Evolutionary conservation across 2,888 invertebrate species (phyloP).

Genomic region (Drosophila siamana): DNA sequence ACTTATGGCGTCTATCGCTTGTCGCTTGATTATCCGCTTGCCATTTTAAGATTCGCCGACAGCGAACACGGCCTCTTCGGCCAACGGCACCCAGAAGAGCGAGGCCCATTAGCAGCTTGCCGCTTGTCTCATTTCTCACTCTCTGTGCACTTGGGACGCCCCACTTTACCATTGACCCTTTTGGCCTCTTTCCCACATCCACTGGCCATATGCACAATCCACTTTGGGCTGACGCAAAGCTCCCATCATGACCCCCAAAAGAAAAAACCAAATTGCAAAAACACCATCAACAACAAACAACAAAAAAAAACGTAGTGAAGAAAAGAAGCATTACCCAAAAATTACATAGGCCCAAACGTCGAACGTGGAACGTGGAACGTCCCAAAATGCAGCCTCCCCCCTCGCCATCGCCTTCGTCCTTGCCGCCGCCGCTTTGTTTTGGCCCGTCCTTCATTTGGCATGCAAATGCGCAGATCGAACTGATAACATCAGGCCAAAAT

Average conservation of each 20-base stretch:
- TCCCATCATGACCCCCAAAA: slow-evolving; percentile 55
- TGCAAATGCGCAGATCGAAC: slow-evolving; percentile 78
- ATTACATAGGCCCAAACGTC: slow-evolving; percentile 44
- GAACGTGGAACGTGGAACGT: too few species aligned
- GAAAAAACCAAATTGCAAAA: slow-evolving; percentile 18
- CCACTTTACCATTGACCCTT: slow-evolving; percentile 57
- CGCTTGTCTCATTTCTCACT: slow-evolving; percentile 26
- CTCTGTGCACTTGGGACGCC: slow-evolving; percentile 19
- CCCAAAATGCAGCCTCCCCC: slow-evolving; percentile 21
- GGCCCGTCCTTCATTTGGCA: slow-evolving; percentile 70
- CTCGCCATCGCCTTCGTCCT: too few species aligned
- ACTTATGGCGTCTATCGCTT: too few species aligned
- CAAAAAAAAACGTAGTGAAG: slow-evolving; percentile 27
- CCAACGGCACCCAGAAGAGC: slow-evolving; percentile 16
- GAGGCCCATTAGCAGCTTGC: slow-evolving; percentile 39
- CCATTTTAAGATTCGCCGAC: slow-evolving; percentile 16
- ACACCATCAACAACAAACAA: neutral
- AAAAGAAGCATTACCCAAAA: slow-evolving; percentile 47
- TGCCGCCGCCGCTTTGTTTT: neutral
- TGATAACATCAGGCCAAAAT: slow-evolving; percentile 75
- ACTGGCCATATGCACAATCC: slow-evolving; percentile 61
- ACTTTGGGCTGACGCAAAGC: slow-evolving; percentile 70
- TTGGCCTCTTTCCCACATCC: slow-evolving; percentile 62
- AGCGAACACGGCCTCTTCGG: neutral
- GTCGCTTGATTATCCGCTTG: slow-evolving; percentile 17